Base-by-base conservation (phyloP, 2,888 invertebrate species). In the Copidosoma aretas region DNA sequence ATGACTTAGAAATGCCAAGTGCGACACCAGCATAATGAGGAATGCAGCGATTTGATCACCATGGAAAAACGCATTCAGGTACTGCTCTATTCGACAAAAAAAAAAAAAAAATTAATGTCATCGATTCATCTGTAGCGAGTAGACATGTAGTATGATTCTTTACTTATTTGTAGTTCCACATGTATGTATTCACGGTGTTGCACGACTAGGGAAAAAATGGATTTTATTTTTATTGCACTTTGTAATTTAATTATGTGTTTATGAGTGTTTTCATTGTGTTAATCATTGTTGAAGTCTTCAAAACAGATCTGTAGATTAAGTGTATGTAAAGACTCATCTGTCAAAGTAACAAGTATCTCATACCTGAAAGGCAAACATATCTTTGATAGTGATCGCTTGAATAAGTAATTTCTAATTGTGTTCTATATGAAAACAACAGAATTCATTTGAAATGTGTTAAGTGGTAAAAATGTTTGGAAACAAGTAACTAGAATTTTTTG, bases 11-110 rank as follows among this genome's bases (percentile, higher is more conserved):
- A 95, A 89, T 95, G 95, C 85, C 89, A 91, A 79, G 95, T 95
- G 62, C 91, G 93, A 63, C 95, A 95, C 84, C 93, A 93, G 79
- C 95, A 95, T 84, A 95, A 95, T 84, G 95, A 95, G 81, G 95
- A 95, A 82, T 95, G 95, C 86, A 95, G 92, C 84, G 95, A 95
- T 84, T 88, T 95, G 77, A 91, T 95, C 76, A 95, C 95, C 52
- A 95, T 95, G 95, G 95, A 95, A 86, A 95, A 95, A 83, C 88
- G 95, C 60, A 95, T 95, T 79, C 88, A 88, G 87, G 87, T 87
- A 86, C 17, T 46, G 3, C 76, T 79, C 73, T 67, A 72, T 75
- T 76, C 75, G 75, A 75, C 75, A 46, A 14, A 46, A 46, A 46
- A 46, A 14, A 46, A 46, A 46, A 46, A 46, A 14, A 46, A 17